A percentile compares a stretch with the other conserved stretches of the same genome.
phyloP scores from a whole-genome alignment of 2,888 invertebrate species.

The Nasonia oneida region DNA sequence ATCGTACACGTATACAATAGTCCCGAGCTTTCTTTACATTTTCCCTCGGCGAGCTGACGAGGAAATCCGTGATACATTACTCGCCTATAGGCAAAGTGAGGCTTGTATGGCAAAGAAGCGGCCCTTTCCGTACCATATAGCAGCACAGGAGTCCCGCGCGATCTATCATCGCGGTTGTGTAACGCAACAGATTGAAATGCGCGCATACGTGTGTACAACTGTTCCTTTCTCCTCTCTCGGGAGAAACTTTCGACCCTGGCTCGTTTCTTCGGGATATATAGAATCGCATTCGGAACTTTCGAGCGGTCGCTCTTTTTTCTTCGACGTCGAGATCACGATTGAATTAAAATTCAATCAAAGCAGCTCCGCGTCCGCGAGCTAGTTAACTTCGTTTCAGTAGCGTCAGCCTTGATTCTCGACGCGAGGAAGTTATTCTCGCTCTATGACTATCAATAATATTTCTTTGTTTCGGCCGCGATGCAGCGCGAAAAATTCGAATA shows the following conservation, averaged over 20 bases:
- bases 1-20: no score
- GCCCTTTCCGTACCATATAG: neutral
- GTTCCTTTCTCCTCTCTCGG: neutral
- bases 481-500: neutral
- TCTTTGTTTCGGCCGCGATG: neutral
- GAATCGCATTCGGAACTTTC: no score
- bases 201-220: neutral
- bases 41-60: neutral
- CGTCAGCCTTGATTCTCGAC: neutral
- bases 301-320: neutral
- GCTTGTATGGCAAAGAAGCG: neutral
- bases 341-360: neutral
- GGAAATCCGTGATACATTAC: neutral
- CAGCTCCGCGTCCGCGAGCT: neutral
- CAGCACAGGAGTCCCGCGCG: neutral
- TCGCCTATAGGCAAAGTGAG: neutral
- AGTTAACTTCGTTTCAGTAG: neutral
- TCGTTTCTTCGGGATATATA: no score
- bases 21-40: neutral
- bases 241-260: neutral
- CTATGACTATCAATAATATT: neutral
- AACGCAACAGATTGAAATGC: constrained; percentile 14
- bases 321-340: neutral
- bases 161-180: neutral
- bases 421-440: neutral